Conservation (phyloP, 2,888 invertebrate species). For the Plebejus anna region DNA sequence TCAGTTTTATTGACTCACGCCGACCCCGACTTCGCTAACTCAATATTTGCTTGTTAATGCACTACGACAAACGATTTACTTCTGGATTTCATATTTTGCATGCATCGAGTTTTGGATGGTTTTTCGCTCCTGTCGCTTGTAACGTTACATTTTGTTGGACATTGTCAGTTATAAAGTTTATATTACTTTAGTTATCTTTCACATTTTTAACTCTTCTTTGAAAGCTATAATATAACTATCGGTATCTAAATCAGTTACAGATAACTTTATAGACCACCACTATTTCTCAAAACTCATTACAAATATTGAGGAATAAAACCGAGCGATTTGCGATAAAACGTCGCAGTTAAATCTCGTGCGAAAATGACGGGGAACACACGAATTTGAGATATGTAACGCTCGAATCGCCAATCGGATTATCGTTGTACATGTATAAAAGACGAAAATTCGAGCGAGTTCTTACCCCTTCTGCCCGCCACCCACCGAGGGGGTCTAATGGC, state of each 20-base stretch:
- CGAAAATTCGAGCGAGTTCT: slow-evolving; percentile 73
- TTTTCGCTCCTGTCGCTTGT: background rate
- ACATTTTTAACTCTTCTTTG: background rate
- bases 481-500: slow-evolving; percentile 62
- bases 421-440: slow-evolving; percentile 77
- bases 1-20: slow-evolving; percentile 51
- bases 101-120: background rate
- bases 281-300: background rate
- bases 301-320: slow-evolving; percentile 9
- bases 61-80: slow-evolving; percentile 40
- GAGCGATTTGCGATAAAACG: slow-evolving; percentile 15
- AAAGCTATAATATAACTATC: background rate
- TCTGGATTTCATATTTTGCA: slow-evolving; percentile 37
- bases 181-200: background rate
- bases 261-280: background rate
- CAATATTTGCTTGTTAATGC: slow-evolving; percentile 64
- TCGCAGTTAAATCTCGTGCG: slow-evolving; percentile 51
- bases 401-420: slow-evolving; percentile 78
- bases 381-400: slow-evolving; percentile 73
- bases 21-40: slow-evolving; percentile 49
- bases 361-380: slow-evolving; percentile 65
- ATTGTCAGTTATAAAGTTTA: background rate
- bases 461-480: slow-evolving; percentile 62
- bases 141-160: background rate
- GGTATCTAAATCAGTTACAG: background rate